These are phyloP conservation scores for Cyaniris semiargus DNA, from an alignment of 2,888 invertebrate genomes.

Conservation along the genomic window DNA sequence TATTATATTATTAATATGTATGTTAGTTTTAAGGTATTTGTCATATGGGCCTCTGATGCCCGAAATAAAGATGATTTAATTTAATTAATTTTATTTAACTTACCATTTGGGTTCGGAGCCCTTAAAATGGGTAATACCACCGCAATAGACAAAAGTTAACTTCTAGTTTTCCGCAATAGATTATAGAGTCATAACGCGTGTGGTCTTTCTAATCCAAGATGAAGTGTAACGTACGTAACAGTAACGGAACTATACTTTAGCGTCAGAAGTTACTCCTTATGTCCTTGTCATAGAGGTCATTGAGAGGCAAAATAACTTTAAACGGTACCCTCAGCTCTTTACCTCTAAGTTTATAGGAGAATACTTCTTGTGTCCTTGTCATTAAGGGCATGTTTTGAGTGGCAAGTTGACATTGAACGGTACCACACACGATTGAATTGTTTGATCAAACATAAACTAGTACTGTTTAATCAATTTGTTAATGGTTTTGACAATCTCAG, in stretches of 20 bases:
- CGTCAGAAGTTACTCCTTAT: neutral
- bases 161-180: neutral
- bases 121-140: no score
- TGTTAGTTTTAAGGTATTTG: no score
- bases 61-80: no score
- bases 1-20: no score
- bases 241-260: neutral
- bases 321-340: neutral
- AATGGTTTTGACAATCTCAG: no score
- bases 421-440: neutral
- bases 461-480: no score
- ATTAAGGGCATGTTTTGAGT: neutral
- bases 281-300: neutral
- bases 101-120: no score
- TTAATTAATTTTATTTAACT: no score
- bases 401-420: neutral
- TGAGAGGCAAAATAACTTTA: neutral
- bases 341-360: no score
- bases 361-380: neutral
- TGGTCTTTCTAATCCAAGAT: constrained; percentile 19
- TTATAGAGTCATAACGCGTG: neutral
- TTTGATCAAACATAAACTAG: neutral
- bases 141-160: neutral
- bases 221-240: neutral
- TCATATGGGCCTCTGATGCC: no score